A percentile compares a stretch with the other conserved stretches of the same genome.
Conservation (phyloP, 1,140 invertebrate genomes). For the Mactra quadrangularis region DNA sequence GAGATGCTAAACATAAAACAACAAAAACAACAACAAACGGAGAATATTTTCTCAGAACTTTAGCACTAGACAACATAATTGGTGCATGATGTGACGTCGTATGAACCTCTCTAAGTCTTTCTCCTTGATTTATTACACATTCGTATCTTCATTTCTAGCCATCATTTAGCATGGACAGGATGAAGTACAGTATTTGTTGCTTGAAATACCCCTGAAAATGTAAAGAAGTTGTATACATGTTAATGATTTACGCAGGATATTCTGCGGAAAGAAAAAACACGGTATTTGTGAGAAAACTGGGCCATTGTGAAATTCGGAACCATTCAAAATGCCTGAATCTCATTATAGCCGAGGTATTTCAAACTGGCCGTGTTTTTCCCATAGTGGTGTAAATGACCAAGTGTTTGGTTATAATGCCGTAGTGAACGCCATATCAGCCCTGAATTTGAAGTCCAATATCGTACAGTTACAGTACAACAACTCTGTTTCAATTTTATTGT, state of each 20-base stretch:
- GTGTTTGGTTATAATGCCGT: too few relatives aligned
- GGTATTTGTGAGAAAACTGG: neutral
- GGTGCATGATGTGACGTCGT: conserved; percentile 11
- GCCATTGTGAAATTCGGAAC: neutral
- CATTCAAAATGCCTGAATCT: neutral
- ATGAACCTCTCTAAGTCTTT: neutral
- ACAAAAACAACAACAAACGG: neutral
- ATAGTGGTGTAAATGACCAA: neutral
- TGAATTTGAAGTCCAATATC: too few relatives aligned
- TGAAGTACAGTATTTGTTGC: neutral
- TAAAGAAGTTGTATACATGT: neutral
- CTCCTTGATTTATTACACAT: neutral
- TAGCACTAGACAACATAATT: neutral
- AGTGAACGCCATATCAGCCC: too few relatives aligned
- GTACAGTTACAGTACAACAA: neutral
- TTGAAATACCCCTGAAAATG: conserved; percentile 15
- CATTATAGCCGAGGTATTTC: neutral
- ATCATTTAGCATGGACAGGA: conserved; percentile 3
- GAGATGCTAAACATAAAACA: neutral
- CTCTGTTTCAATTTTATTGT: too few relatives aligned
- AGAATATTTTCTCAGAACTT: neutral
- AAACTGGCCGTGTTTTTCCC: neutral
- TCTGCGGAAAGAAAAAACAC: neutral
- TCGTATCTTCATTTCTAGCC: neutral
- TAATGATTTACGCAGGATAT: neutral